Base-by-base conservation (phyloP, 2,797 vertebrate genomes). In the Apogon talboti region DNA sequence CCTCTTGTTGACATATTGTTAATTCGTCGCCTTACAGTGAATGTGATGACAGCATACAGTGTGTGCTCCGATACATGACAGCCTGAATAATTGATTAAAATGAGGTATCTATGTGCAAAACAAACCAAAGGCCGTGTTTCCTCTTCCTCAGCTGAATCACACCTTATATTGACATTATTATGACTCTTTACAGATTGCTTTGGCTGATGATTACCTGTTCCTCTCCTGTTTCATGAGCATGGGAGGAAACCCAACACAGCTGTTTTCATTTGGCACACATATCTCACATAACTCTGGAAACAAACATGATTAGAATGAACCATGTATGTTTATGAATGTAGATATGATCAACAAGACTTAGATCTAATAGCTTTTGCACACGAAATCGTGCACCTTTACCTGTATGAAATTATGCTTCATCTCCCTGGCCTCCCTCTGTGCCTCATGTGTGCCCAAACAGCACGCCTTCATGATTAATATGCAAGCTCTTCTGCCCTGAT, bases 61-160 rank as follows among this genome's bases (percentile, higher is more conserved):
- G n/a, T 66, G 64, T 77, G 81, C 78, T 78, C 73, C 76, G 73
- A 82, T 81, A 85, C 78, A 87, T 84, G 87, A 82, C 84, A 87
- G 18, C 71, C 47, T 94, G 72, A 94, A 94, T 93, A 86, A 93
- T 93, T 88, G 53, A 94, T 91, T 68, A 2, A 79, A 76, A 81
- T 58, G 63, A 86, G 41, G 41, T 18, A 24, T 33, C 24, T 21
- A 14, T 79, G 79, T 84, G 84, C 64, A 89, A 86, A 91, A 89
- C 78, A 86, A 87, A 83, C 48, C 72, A 67, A 70, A 66, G 77
- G 70, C 68, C 57, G 15, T 21, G 66, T 38, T 15, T 46, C 11
- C 66, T 63, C 41, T 50, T 4, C 61, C 78, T 74, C 64, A 76
- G 71, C 69, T 46, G 28, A 65, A 48, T 40, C 54, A 33, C 3